Conservation (phyloP, 2,888 invertebrate genomes). For the Drosophila percnosoma region DNA sequence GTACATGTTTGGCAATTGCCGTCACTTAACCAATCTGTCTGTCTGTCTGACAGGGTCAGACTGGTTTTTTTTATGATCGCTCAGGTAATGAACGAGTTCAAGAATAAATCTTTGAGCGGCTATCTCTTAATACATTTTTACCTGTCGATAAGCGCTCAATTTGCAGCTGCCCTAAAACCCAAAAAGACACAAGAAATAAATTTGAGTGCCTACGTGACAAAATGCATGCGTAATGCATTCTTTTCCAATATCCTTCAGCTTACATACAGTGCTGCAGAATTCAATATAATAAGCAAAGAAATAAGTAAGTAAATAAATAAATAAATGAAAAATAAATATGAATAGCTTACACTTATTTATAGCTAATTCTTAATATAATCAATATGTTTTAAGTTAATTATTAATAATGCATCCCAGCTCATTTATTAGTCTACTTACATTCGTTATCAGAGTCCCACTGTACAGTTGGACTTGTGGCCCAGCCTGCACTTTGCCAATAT, state of each 20-base stretch:
- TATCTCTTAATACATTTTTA: conserved; percentile 52
- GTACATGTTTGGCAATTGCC: conserved; percentile 46
- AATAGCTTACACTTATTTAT: background rate
- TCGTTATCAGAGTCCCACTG: conserved; percentile 24
- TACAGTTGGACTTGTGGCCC: conserved; percentile 14
- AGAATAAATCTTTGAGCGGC: conserved; percentile 41
- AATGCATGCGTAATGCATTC: background rate
- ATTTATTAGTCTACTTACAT: background rate
- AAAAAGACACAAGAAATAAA: background rate
- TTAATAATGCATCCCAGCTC: background rate
- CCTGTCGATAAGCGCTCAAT: conserved; percentile 42
- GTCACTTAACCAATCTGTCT: conserved; percentile 6
- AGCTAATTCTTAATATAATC: background rate
- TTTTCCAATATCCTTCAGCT: conserved; percentile 12
- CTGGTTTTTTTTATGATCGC: conserved; percentile 43
- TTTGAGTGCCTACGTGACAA: conserved; percentile 36
- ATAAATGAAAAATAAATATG: background rate
- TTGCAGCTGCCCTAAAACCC: conserved; percentile 46
- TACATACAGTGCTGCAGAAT: conserved; percentile 2
- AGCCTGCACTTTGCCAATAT: conserved; percentile 31
- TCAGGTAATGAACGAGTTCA: conserved; percentile 31
- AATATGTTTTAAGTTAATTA: background rate
- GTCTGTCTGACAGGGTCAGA: conserved; percentile 49
- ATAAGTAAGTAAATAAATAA: background rate
- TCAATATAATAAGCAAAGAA: background rate